A percentile compares a stretch with the other conserved stretches of the same genome.
Evolutionary conservation across 2,888 invertebrate genomes (phyloP).

Genomic region (Cataglyphis altisquamis): DNA sequence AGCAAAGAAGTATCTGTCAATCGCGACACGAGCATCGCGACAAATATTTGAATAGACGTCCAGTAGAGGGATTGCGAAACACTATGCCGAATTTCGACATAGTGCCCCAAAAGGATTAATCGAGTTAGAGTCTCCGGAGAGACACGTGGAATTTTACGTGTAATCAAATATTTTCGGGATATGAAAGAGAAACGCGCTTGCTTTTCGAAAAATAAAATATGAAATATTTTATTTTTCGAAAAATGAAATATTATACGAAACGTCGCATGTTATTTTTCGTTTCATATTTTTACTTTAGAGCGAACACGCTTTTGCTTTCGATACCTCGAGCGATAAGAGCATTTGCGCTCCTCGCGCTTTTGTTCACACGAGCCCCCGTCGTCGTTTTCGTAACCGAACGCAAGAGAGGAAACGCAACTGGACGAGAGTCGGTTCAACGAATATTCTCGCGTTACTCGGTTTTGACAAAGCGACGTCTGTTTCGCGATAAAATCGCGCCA

Average conservation of each 20-base stretch:
- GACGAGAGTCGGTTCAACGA: background rate
- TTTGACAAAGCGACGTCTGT: conserved; percentile 27
- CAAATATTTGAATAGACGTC: background rate
- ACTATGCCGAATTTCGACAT: background rate
- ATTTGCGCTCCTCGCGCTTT: background rate
- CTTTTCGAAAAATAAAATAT: background rate
- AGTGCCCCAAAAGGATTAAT: background rate
- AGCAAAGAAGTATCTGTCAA: background rate
- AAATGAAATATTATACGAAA: conserved; percentile 21
- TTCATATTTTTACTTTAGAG: conserved; percentile 28
- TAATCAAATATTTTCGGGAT: conserved; percentile 31
- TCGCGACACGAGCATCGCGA: background rate
- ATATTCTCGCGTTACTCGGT: conserved; percentile 29
- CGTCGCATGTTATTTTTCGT: conserved; percentile 19
- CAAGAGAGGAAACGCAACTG: conserved; percentile 18
- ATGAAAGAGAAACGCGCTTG: background rate
- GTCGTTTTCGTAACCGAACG: background rate
- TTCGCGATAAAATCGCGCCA: conserved; percentile 39
- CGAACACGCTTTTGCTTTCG: background rate
- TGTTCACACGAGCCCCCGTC: conserved; percentile 11
- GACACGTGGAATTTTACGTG: background rate
- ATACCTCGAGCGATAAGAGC: conserved; percentile 3
- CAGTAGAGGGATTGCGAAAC: background rate
- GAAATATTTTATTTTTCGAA: background rate
- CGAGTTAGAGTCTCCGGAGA: background rate